Evolutionary conservation across 2,113 vertebrate species (phyloP), one percentile per base, ranked within the genome.

Genomic region (Ochotona curzoniae): DNA sequence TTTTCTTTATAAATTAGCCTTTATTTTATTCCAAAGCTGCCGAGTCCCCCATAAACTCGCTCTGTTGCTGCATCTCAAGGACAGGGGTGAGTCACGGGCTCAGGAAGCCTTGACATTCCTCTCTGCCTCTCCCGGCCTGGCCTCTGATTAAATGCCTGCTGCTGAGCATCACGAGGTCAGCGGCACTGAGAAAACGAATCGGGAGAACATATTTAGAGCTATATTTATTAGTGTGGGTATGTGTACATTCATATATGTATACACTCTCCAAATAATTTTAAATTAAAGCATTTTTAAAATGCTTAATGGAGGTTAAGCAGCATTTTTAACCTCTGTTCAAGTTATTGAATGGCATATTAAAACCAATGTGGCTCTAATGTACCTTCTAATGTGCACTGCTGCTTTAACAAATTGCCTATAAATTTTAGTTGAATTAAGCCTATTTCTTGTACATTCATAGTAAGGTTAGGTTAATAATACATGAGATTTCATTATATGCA

Each of bases 301-400:
- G 97, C 96, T 98, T 98, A 98, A 98, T 98, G 98, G 98, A 98
- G 98, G 98, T 98, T 98, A 98, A 98, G 97, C 97, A 97, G 98
- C 87, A 97, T 98, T 98, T 98, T 98, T 98, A 98, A 98, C 98
- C 98, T 97, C 97, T 98, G 96, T 96, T 98, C 97, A 94, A 98
- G 98, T 98, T 98, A 98, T 97, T 98, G 98, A 98, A 98, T 98
- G 98, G 97, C 97, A 98, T 98, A 98, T 98, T 98, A 98, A 98
- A 98, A 97, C 97, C 98, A 97, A 96, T 96, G 97, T 95, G 96
- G 96, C 97, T 98, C 97, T 98, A 98, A 98, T 97, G 97, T 96
- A 98, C 97, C 95, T 98, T 97, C 97, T 98, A 98, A 98, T 97
- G 97, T 97, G 97, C 96, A 93, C 97, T 97, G 95, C 97, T 98